Conservation (phyloP, 2,888 invertebrate genomes). For the Itoplectis maculator region DNA sequence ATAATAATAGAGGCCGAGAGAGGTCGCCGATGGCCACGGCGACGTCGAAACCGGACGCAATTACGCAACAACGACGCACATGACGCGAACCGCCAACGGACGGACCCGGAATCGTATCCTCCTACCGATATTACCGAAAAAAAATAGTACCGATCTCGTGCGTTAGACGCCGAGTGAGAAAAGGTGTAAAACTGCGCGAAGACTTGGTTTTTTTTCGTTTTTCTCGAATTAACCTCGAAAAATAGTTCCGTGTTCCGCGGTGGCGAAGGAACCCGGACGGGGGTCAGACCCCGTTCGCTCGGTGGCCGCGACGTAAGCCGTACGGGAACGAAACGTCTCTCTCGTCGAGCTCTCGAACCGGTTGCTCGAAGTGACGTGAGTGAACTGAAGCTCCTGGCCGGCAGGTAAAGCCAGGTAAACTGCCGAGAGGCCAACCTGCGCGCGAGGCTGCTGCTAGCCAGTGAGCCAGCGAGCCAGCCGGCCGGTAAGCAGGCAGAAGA, state of each 20-base stretch:
- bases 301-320: too few relatives aligned
- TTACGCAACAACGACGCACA: slow-evolving; percentile 63
- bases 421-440: slow-evolving; percentile 76
- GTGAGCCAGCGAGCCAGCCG: slow-evolving; percentile 58
- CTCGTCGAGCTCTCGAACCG: slow-evolving; percentile 79
- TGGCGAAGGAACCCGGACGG: too few relatives aligned
- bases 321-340: slow-evolving; percentile 53
- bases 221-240: too few relatives aligned
- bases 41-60: slow-evolving; percentile 48
- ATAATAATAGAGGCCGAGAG: slow-evolving; percentile 28
- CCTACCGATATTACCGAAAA: not conserved
- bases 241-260: too few relatives aligned
- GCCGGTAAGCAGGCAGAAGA: slow-evolving; percentile 59
- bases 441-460: slow-evolving; percentile 41
- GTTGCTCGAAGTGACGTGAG: slow-evolving; percentile 84
- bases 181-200: too few relatives aligned
- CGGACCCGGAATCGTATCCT: not conserved
- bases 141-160: too few relatives aligned
- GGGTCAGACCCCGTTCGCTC: too few relatives aligned
- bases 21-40: slow-evolving; percentile 20
- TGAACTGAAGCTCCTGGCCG: slow-evolving; percentile 83
- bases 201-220: too few relatives aligned
- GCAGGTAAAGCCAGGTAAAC: slow-evolving; percentile 84
- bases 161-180: too few relatives aligned
- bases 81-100: slow-evolving; percentile 57